Conservation (phyloP, 1,140 invertebrate genomes). For the Drosophila murphyi region DNA sequence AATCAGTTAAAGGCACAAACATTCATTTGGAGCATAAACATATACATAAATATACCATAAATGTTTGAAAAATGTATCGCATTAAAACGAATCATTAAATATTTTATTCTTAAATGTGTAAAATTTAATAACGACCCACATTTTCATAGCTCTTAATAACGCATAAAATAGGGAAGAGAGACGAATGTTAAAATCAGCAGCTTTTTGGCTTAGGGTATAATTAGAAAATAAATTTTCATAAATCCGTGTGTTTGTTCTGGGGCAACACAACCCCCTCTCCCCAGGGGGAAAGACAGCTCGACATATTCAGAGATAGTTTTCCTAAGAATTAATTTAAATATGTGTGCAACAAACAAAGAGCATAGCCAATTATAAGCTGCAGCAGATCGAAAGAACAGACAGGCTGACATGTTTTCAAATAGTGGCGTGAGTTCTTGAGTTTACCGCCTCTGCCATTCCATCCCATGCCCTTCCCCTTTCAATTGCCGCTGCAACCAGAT, state of each 20-base stretch:
- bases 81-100: background rate
- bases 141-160: background rate
- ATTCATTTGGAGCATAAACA: too few relatives aligned
- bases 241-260: conserved; percentile 27
- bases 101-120: background rate
- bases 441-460: background rate
- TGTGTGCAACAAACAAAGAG: conserved; percentile 52
- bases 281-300: background rate
- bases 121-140: background rate
- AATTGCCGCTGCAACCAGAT: background rate
- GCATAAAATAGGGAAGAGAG: background rate
- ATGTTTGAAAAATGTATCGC: too few relatives aligned
- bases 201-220: conserved; percentile 39
- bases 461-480: background rate
- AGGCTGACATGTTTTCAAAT: background rate
- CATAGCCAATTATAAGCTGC: conserved; percentile 53
- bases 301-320: conserved; percentile 35
- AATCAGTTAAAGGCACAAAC: too few relatives aligned
- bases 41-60: too few relatives aligned
- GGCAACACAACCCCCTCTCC: background rate
- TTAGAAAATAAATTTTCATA: conserved; percentile 56
- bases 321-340: conserved; percentile 53
- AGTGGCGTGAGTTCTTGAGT: background rate
- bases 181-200: conserved; percentile 8
- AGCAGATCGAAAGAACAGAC: conserved; percentile 10